Evolutionary conservation across 2,797 vertebrate species (phyloP), one percentile per base, ranked within the genome.

Genomic region (Oryzias dopingdopingensis): DNA sequence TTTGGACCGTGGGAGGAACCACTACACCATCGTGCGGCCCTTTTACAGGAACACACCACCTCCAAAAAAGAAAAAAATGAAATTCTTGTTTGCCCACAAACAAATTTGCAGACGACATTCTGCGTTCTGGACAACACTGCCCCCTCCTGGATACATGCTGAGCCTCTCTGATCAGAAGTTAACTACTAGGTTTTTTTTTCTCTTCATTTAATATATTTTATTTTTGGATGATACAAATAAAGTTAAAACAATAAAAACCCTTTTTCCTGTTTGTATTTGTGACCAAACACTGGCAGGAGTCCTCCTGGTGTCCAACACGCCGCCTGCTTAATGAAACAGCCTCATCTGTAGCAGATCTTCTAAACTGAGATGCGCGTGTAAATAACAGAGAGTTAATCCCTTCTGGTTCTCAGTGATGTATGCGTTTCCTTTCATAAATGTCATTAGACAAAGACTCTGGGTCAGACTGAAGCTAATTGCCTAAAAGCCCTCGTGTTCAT

Each of bases 71-170:
- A 22, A 3, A 8, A 29, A 32, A 32, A 8, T 7, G 32, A 37
- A 12, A 37, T 79, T 20, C 13, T 47, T 47, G 45, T 32, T 15
- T 81, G 76, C 70, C 74, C 63, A 51, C 53, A 65, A 75, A 61
- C 76, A 48, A 67, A 52, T 44, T 54, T 47, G 44, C 37, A 1
- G 48, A 49, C 12, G 32, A 26, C 26, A 26, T 46, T 15, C 26
- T 14, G 46, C 56, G 42, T 24, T 54, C 68, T 62, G 52, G 41
- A 43, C 41, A 76, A 79, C 73, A 86, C 69, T 83, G 80, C 81
- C 83, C 87, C 78, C 90, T 89, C 37, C 74, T 86, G 91, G 85
- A 49, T 0, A 22, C 20, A 65, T 0, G 44, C 48, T 56, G 59
- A 48, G 68, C 67, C 63, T 18, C 40, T 22, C 23, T 14, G 17